A percentile compares a stretch with the other conserved stretches of the same genome.
These are phyloP conservation scores for Caenorhabditis sinica DNA, from an alignment of 2,888 invertebrate species.

Conservation along the genomic window DNA sequence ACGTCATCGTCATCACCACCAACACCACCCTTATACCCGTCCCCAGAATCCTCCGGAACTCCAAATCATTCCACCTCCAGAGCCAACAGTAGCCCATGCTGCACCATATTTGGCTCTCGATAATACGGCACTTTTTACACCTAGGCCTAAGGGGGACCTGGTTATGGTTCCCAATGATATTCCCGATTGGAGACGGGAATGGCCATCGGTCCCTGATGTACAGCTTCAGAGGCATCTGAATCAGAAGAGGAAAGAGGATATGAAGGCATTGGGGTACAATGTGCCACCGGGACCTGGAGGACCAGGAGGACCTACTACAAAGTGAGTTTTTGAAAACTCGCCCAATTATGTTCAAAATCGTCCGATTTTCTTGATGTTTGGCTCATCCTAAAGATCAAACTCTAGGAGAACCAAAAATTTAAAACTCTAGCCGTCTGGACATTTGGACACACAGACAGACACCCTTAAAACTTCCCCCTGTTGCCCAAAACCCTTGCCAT, in stretches of 20 bases:
- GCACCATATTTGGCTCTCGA: conserved; percentile 52
- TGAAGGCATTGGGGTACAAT: conserved; percentile 43
- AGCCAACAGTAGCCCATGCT: conserved; percentile 20
- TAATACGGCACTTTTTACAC: conserved; percentile 43
- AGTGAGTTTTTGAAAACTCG: conserved; percentile 44
- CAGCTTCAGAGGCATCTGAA: conserved; percentile 72
- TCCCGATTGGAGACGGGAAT: conserved; percentile 74
- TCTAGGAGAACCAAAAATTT: too few relatives aligned
- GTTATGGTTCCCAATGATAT: conserved; percentile 48
- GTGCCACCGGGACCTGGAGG: conserved; percentile 45
- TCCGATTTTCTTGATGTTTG: too few relatives aligned
- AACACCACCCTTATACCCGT: neutral
- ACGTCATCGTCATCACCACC: conserved; percentile 7
- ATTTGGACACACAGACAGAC: too few relatives aligned
- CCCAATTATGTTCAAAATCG: too few relatives aligned
- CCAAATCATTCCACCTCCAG: conserved; percentile 14
- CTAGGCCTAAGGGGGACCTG: conserved; percentile 57
- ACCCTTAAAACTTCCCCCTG: too few relatives aligned
- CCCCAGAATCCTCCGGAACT: conserved; percentile 5
- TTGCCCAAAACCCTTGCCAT: too few relatives aligned
- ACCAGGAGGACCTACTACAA: conserved; percentile 8
- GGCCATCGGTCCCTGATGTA: conserved; percentile 74
- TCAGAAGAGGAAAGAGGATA: conserved; percentile 47
- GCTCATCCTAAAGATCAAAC: too few relatives aligned
- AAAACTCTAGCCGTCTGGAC: too few relatives aligned